Conservation (phyloP, 2,113 vertebrate species). For the Vidua chalybeata region DNA sequence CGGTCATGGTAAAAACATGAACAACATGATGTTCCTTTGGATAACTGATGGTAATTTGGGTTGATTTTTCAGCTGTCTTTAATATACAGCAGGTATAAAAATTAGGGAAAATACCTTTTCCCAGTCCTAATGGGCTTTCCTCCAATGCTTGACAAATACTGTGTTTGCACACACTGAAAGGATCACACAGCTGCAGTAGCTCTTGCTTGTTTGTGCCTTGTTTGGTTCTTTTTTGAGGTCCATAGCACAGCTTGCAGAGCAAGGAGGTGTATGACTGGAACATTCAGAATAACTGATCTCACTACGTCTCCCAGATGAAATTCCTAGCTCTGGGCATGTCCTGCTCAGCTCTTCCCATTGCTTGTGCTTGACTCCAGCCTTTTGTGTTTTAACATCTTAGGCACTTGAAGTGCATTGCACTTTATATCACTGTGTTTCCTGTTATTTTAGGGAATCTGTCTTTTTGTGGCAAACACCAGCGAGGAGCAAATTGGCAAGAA, state of each 20-base stretch:
- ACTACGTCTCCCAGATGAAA: neutral
- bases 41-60: neutral
- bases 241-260: neutral
- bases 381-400: neutral
- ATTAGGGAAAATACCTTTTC: neutral
- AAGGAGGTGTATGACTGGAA: neutral
- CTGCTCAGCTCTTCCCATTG: neutral
- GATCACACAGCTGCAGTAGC: neutral
- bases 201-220: neutral
- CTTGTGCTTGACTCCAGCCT: neutral
- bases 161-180: neutral
- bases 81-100: neutral
- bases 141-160: neutral
- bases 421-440: neutral
- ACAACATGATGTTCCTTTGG: neutral
- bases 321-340: neutral
- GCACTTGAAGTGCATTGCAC: neutral
- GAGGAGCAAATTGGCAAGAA: neutral
- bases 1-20: neutral
- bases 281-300: neutral
- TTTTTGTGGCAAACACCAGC: neutral
- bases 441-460: neutral
- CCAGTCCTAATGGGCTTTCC: neutral
- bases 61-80: neutral
- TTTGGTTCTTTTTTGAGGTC: neutral